Evolutionary conservation across 92 coral and sea anemone genomes (phyloP), one percentile per base, ranked within the genome.

Genomic region (Pocillopora grandis): DNA sequence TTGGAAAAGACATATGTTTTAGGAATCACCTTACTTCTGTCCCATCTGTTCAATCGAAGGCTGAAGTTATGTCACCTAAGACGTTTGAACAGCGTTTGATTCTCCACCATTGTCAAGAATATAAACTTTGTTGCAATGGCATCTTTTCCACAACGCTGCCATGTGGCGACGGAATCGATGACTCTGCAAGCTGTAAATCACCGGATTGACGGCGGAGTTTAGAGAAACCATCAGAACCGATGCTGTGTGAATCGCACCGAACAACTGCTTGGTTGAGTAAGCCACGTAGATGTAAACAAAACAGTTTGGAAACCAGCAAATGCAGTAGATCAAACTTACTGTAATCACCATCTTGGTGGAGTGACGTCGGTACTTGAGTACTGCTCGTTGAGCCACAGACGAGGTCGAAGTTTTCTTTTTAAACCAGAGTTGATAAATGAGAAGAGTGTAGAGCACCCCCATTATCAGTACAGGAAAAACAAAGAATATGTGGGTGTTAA

Each of bases 181-280:
- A 55, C 90, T 86, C 48, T 89, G 91, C 7, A 92, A 75, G 70
- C 95, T 87, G 81, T 92, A 92, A 63, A 92, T 77, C 55, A 92
- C 79, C 2, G 95, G 95, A 52, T 92, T 92, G 17, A 92, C n/a
- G 52, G 91, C 91, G 10, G 91, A 85, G 66, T 88, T 88, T 33
- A 85, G 57, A 52, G 91, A 61, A 52, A 86, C 87, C 71, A 88
- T 59, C 5, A 86, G 75, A 13, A 88, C 88, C 2, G 85, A 37
- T 8, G 88, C 85, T 1, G 84, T 81, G 72, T 88, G 85, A 7
- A 86, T 86, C 72, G 63, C 85, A 75, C 72, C 75, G 31, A 62
- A 78, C 49, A 88, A 63, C 17, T 77, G 67, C 27, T 65, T 72
- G 21, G 88, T 74, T 20, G 76, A 65, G 75, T 69, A 88, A 2